Percentiles rank a stretch among this genome's conserved stretches.
Conservation (phyloP, 2,113 vertebrate species). For the Meleagris gallopavo region DNA sequence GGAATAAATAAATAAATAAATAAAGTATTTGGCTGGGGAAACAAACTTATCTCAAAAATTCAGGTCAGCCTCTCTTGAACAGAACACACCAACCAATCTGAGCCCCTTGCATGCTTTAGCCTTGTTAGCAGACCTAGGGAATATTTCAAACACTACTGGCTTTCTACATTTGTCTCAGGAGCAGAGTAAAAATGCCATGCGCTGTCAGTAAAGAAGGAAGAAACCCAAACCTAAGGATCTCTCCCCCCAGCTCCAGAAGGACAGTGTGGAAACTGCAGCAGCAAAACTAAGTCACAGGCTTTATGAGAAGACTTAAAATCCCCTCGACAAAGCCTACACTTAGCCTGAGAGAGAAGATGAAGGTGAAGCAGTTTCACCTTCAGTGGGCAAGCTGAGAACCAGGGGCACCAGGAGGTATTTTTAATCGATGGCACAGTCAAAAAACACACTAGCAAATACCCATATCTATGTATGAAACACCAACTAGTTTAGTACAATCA, state of each 20-base stretch:
- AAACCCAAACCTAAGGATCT: neutral
- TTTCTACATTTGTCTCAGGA: neutral
- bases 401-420: neutral
- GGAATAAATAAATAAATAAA: neutral
- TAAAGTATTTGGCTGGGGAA: neutral
- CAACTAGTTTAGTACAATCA: neutral
- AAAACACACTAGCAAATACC: neutral
- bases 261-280: neutral
- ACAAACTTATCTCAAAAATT: neutral
- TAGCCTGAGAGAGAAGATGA: neutral
- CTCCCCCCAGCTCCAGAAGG: neutral
- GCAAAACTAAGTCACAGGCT: neutral
- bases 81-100: neutral
- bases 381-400: neutral
- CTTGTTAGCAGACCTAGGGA: neutral
- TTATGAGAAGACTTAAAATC: neutral
- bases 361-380: neutral
- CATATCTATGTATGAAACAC: neutral
- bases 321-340: neutral
- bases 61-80: neutral
- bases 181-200: neutral
- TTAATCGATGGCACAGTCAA: neutral
- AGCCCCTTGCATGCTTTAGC: neutral
- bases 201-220: neutral
- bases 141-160: neutral